Evolutionary conservation across 2,113 vertebrate genomes (phyloP).

Genomic region (Vulpes vulpes): DNA sequence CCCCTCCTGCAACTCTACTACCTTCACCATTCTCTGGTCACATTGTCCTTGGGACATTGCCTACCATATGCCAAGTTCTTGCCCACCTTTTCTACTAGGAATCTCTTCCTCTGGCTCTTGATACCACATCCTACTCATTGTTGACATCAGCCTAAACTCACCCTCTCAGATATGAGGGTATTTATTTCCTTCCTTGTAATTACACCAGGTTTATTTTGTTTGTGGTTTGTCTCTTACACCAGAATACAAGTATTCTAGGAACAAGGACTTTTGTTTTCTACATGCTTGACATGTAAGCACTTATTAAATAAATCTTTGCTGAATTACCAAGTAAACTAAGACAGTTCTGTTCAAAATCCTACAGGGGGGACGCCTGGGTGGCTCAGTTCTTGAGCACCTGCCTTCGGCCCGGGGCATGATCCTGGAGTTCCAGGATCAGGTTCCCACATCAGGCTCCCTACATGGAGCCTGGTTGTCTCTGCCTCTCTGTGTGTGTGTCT

Average conservation of each 20-base stretch:
- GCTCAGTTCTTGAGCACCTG: too few species aligned
- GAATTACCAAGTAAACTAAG: slow-evolving; percentile 31
- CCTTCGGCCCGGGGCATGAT: too few species aligned
- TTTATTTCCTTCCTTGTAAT: slow-evolving; percentile 34
- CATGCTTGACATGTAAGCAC: not conserved
- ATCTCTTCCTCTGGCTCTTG: not conserved
- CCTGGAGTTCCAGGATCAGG: too few species aligned
- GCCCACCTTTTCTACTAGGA: not conserved
- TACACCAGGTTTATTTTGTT: not conserved
- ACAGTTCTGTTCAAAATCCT: slow-evolving; percentile 21
- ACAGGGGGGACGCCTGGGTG: too few species aligned
- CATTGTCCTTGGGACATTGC: not conserved
- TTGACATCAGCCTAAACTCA: slow-evolving; percentile 15
- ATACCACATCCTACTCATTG: not conserved
- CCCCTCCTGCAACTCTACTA: not conserved
- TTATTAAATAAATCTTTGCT: slow-evolving; percentile 49
- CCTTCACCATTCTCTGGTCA: not conserved
- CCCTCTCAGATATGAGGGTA: not conserved
- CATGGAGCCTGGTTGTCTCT: too few species aligned
- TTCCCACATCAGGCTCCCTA: too few species aligned
- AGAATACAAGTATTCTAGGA: not conserved
- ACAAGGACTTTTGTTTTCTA: not conserved
- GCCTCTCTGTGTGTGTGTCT: too few species aligned
- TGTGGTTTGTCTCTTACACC: not conserved
- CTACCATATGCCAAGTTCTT: not conserved